Evolutionary conservation across 2,888 invertebrate genomes (phyloP).

Genomic region (Meliscaeva auricollis): DNA sequence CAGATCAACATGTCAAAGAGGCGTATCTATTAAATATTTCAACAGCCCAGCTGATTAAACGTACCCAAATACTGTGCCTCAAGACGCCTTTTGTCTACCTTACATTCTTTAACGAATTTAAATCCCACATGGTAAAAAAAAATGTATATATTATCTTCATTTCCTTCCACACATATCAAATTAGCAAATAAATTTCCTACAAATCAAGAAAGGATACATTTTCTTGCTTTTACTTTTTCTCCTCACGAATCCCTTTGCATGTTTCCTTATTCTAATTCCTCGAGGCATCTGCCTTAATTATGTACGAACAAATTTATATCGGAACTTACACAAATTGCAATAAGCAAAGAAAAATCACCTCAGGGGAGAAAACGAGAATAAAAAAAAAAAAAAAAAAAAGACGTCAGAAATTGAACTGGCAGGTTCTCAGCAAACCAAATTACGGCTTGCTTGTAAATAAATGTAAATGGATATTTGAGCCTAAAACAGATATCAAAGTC

Average conservation of each 20-base stretch:
- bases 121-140: not conserved
- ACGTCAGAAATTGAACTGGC: constrained; percentile 22
- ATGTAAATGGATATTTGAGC: not conserved
- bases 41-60: not conserved
- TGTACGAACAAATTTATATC: constrained; percentile 3
- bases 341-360: constrained; percentile 16
- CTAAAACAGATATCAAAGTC: not conserved
- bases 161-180: constrained; percentile 5
- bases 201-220: not conserved
- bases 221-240: not conserved
- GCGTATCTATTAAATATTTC: too few relatives aligned
- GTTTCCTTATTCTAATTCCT: not conserved
- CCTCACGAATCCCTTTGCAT: not conserved
- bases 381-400: not conserved
- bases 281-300: constrained; percentile 26
- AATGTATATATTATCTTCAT: too few relatives aligned
- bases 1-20: too few relatives aligned
- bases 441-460: not conserved
- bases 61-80: not conserved
- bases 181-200: not conserved
- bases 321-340: constrained; percentile 15
- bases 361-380: not conserved
- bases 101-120: not conserved
- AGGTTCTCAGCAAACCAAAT: constrained; percentile 23
- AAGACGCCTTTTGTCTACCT: not conserved